Percentiles rank a stretch among this genome's conserved stretches.
These are phyloP conservation scores for Acanthurus leucopareius DNA, from an alignment of 2,797 vertebrate genomes.

Conservation along the genomic window DNA sequence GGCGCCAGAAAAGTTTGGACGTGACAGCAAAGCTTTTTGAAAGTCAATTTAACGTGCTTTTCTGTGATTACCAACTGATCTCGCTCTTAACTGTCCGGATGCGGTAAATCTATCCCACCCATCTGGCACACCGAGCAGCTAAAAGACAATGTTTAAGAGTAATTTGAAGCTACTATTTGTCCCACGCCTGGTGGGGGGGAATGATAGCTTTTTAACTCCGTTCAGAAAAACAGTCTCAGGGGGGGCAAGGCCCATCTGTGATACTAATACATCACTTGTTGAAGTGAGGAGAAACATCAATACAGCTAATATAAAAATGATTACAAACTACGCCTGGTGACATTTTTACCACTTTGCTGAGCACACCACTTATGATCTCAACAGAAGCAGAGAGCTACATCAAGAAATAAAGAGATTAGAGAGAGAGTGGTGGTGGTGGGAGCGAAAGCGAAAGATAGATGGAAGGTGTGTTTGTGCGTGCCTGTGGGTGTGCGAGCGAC, in stretches of 20 bases:
- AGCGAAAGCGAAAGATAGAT: conserved; percentile 8
- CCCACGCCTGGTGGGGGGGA: conserved; percentile 50
- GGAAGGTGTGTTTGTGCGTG: conserved; percentile 47
- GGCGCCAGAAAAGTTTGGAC: conserved; percentile 47
- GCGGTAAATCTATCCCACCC: conserved; percentile 50
- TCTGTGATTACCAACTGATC: conserved; percentile 64
- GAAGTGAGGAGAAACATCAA: conserved; percentile 80
- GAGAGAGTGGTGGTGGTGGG: not conserved
- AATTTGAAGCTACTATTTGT: conserved; percentile 68
- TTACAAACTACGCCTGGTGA: conserved; percentile 77
- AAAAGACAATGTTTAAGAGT: conserved; percentile 75
- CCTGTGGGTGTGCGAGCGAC: conserved; percentile 28
- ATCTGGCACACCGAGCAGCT: conserved; percentile 48
- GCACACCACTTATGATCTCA: conserved; percentile 68
- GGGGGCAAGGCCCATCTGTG: conserved; percentile 67
- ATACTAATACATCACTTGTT: conserved; percentile 80
- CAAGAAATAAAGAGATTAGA: conserved; percentile 42
- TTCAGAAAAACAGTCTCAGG: conserved; percentile 62
- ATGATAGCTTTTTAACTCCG: conserved; percentile 63
- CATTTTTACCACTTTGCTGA: conserved; percentile 82
- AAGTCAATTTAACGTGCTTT: conserved; percentile 68
- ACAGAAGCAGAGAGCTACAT: conserved; percentile 52
- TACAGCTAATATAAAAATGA: conserved; percentile 82
- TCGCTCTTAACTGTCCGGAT: conserved; percentile 57
- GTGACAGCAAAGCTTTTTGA: conserved; percentile 53